phyloP scores from a whole-genome alignment of 1,140 invertebrate genomes.

The Solenopsis fugax region DNA sequence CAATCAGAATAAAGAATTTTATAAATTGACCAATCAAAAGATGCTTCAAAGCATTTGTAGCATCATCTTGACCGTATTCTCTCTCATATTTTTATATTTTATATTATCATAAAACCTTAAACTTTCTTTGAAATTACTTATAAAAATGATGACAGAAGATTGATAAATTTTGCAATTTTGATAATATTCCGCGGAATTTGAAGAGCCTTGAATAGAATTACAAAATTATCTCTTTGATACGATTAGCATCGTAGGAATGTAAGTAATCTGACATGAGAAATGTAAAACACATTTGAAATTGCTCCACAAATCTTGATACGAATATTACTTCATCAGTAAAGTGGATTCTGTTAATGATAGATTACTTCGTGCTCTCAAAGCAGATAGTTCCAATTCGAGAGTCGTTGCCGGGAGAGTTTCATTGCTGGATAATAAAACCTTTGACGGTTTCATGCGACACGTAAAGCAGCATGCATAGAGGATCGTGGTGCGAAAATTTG shows the following conservation, averaged over 20 bases:
- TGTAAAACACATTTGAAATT: neutral
- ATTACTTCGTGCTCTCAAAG: neutral
- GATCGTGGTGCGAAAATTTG: slow-evolving; percentile 26
- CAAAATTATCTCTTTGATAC: neutral
- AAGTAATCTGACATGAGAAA: neutral
- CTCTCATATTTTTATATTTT: neutral
- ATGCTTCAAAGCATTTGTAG: no score
- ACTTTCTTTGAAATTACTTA: neutral
- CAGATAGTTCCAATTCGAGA: neutral
- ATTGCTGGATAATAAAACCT: slow-evolving; percentile 45
- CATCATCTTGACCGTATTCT: no score
- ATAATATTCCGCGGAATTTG: neutral
- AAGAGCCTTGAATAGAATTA: neutral
- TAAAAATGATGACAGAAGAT: neutral
- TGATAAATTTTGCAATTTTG: neutral
- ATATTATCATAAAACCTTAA: neutral
- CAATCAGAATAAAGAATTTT: no score
- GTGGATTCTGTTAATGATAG: neutral
- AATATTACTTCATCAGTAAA: slow-evolving; percentile 23
- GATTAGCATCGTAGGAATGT: neutral
- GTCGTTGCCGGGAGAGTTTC: neutral
- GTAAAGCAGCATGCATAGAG: slow-evolving; percentile 14
- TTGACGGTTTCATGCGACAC: neutral
- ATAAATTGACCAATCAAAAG: no score
- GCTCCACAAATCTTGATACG: neutral